These are phyloP conservation scores for Calypte anna DNA, from an alignment of 2,113 vertebrate genomes.

Conservation along the genomic window DNA sequence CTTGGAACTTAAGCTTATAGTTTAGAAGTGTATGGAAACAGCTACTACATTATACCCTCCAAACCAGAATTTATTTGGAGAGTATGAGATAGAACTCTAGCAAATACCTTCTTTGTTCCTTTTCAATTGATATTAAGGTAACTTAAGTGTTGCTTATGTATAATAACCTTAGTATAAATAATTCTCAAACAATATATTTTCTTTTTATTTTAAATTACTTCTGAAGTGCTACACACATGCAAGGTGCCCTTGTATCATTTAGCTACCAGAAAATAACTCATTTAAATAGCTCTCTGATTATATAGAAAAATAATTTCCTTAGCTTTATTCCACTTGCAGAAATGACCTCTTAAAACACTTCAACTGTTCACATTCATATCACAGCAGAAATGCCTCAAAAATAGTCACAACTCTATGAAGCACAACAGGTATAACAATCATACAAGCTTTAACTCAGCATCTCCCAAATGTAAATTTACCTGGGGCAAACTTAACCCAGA, in stretches of 20 bases:
- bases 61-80: neutral
- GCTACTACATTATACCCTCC: neutral
- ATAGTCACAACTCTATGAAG: neutral
- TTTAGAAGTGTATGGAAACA: neutral
- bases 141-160: neutral
- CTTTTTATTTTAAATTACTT: neutral
- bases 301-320: neutral
- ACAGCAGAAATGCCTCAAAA: neutral
- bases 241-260: neutral
- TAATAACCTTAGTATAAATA: neutral
- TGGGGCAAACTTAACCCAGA: neutral
- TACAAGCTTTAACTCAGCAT: neutral
- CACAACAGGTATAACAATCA: neutral
- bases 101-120: neutral
- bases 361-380: rapidly evolving
- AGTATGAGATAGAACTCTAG: neutral
- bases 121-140: neutral
- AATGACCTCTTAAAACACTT: conserved; percentile 12
- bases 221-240: neutral
- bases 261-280: neutral
- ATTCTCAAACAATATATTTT: neutral
- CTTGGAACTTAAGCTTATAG: neutral
- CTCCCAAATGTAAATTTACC: neutral
- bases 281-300: conserved; percentile 1
- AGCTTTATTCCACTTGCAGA: neutral